Evolutionary conservation across 2,113 vertebrate species (phyloP).

Genomic region (Barnardius zonarius): DNA sequence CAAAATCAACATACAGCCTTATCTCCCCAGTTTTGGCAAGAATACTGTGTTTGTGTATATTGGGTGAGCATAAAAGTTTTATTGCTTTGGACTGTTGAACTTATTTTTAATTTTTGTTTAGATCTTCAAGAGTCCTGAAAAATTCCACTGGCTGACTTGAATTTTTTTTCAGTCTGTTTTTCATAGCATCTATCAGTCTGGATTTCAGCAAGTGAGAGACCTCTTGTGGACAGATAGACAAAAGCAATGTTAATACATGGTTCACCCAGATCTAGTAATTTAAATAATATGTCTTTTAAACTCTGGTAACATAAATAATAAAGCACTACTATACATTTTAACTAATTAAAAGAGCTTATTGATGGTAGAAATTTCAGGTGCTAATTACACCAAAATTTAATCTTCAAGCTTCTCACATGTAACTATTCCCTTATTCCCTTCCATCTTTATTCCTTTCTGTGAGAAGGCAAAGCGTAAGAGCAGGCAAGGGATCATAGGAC

Average conservation of each 20-base stretch:
- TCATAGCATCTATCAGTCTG: neutral
- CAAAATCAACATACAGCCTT: fast-evolving
- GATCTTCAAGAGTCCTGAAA: neutral
- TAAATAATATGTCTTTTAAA: neutral
- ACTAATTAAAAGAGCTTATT: neutral
- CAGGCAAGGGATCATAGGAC: neutral
- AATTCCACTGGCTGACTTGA: neutral
- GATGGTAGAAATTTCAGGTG: neutral
- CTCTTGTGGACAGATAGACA: constrained; percentile 36
- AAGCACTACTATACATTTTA: neutral
- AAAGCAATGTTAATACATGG: neutral
- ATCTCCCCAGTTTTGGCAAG: neutral
- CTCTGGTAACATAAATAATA: neutral
- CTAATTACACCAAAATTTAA: neutral
- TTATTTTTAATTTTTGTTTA: neutral
- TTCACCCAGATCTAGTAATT: neutral
- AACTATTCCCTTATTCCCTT: neutral
- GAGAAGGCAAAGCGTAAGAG: neutral
- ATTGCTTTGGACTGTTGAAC: neutral
- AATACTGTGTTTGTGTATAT: neutral
- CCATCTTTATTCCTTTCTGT: neutral
- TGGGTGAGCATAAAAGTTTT: neutral
- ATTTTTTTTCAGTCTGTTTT: neutral
- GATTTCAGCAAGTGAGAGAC: constrained; percentile 18
- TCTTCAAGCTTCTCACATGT: neutral